Percentiles rank a stretch among this genome's conserved stretches.
phyloP scores from a whole-genome alignment of 2,888 invertebrate species.

The Augiades crinisus region DNA sequence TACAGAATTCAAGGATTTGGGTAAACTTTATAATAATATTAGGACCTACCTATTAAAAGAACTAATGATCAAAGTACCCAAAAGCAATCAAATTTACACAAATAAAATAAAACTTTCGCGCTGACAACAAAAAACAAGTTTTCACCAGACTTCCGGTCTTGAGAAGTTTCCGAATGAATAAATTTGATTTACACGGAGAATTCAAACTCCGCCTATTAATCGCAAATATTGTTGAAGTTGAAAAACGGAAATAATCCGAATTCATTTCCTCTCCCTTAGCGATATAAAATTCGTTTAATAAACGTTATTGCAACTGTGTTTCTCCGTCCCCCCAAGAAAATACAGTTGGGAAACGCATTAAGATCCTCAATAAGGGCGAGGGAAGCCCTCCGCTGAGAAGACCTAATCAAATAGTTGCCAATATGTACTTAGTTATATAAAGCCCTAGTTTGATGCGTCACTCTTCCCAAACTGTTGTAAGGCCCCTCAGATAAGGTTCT shows the following conservation, averaged over 20 bases:
- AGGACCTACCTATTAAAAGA: too few relatives aligned
- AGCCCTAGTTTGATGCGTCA: not conserved
- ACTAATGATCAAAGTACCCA: too few relatives aligned
- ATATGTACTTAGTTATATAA: constrained; percentile 60
- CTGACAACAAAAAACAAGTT: not conserved
- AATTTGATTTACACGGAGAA: constrained; percentile 8
- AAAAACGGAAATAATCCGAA: constrained; percentile 9
- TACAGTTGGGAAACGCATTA: constrained; percentile 64
- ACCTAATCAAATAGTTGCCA: constrained; percentile 75
- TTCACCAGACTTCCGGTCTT: not conserved
- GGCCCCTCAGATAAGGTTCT: constrained; percentile 19
- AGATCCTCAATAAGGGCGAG: constrained; percentile 46
- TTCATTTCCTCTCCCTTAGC: constrained; percentile 4
- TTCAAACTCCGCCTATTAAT: constrained; percentile 6
- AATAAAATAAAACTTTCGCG: not conserved
- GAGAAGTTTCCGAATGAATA: not conserved
- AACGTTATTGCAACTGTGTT: constrained; percentile 41
- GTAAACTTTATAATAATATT: too few relatives aligned
- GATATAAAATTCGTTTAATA: constrained; percentile 47
- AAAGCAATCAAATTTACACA: not conserved
- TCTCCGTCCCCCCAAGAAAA: constrained; percentile 52
- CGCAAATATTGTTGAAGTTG: constrained; percentile 7
- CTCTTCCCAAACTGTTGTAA: not conserved
- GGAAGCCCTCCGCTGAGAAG: constrained; percentile 39
- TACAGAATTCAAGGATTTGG: too few relatives aligned